Conservation (phyloP, 2,797 vertebrate genomes). For the Spinibarbus caldwelli region DNA sequence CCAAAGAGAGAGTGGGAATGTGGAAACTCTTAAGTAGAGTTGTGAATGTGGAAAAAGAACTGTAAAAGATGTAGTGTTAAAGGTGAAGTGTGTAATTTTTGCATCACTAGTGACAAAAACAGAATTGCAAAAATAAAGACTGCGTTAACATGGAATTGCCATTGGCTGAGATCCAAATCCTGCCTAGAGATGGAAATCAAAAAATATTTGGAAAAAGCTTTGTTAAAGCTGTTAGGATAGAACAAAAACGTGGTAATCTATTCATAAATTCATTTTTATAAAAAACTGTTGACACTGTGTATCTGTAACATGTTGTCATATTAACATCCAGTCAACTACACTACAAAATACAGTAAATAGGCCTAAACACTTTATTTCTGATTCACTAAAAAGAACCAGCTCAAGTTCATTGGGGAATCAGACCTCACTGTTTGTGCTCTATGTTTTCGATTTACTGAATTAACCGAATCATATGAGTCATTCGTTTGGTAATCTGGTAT, state of each 20-base stretch:
- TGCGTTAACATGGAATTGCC: background rate
- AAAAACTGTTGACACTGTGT: background rate
- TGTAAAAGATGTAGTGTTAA: constrained; percentile 24
- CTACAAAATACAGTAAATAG: background rate
- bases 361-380: background rate
- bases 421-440: background rate
- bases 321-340: background rate
- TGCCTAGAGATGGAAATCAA: background rate
- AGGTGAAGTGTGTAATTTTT: constrained; percentile 5
- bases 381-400: background rate
- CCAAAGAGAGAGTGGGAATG: constrained; percentile 1
- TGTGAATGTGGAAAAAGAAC: background rate
- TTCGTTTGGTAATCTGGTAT: background rate
- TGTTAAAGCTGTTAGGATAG: background rate
- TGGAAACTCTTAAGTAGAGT: background rate
- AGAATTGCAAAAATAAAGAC: background rate
- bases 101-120: background rate
- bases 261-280: background rate
- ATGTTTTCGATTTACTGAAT: background rate
- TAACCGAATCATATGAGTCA: background rate
- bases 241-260: background rate
- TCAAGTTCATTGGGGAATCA: background rate
- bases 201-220: background rate
- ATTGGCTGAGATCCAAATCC: background rate
- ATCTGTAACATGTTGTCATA: background rate